A percentile compares a stretch with the other conserved stretches of the same genome.
Conservation (phyloP, 2,797 vertebrate species). For the Pseudomugil gertrudae region DNA sequence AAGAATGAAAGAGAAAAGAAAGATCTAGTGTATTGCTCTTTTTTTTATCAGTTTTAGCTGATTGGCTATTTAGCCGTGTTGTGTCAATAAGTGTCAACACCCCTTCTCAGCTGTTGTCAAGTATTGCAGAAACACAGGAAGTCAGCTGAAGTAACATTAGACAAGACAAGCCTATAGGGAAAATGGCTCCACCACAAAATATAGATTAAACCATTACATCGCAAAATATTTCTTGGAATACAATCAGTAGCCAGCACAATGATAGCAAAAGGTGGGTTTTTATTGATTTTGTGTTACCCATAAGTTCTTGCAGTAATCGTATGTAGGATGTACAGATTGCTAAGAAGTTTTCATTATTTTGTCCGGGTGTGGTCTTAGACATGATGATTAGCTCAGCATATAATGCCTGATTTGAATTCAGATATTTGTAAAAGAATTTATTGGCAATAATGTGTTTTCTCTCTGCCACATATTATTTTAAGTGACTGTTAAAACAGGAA, state of each 20-base stretch:
- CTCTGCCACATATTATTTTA: conserved; percentile 72
- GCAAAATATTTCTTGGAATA: conserved; percentile 34
- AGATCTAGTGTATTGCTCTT: background rate
- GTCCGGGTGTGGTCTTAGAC: conserved; percentile 1
- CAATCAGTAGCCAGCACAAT: conserved; percentile 37
- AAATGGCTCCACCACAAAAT: conserved; percentile 17
- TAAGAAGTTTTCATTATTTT: conserved; percentile 13
- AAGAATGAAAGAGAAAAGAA: background rate
- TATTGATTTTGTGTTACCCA: conserved; percentile 2
- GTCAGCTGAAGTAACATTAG: conserved; percentile 32
- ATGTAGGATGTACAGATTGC: background rate
- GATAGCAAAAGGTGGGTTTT: conserved; percentile 63
- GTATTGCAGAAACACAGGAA: conserved; percentile 59
- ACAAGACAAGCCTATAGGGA: conserved; percentile 22
- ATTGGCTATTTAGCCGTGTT: conserved; percentile 28
- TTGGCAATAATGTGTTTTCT: conserved; percentile 45
- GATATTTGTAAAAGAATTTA: conserved; percentile 15
- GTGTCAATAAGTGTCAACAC: conserved; percentile 39
- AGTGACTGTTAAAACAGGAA: conserved; percentile 88
- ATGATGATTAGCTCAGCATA: conserved; percentile 21
- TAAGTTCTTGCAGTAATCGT: background rate
- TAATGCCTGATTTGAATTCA: conserved; percentile 30
- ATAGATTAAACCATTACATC: conserved; percentile 19
- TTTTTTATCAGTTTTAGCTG: conserved; percentile 6
- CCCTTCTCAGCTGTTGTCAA: conserved; percentile 35